Evolutionary conservation across 2,113 vertebrate genomes (phyloP).

Genomic region (Pipa parva): DNA sequence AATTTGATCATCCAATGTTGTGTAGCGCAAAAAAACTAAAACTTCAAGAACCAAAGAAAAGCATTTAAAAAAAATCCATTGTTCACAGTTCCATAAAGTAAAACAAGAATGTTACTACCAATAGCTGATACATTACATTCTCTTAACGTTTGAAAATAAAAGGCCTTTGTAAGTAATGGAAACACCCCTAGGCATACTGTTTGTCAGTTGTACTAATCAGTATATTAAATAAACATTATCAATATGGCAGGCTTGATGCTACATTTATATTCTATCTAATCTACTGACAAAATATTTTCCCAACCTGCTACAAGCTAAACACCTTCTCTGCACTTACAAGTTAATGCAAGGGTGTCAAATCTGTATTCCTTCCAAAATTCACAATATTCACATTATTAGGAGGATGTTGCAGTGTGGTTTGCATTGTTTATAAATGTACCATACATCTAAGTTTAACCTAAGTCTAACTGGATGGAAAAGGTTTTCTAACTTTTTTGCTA

Average conservation of each 20-base stretch:
- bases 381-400: too few species aligned
- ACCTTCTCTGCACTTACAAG: too few species aligned
- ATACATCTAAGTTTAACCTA: too few species aligned
- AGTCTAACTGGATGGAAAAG: too few species aligned
- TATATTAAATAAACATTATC: neutral
- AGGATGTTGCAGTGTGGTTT: too few species aligned
- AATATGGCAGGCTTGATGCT: neutral
- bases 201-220: neutral
- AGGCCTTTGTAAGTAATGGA: slow-evolving; percentile 15
- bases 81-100: neutral
- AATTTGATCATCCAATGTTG: slow-evolving; percentile 28
- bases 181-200: slow-evolving; percentile 8
- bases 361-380: too few species aligned
- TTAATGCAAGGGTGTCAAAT: too few species aligned
- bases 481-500: too few species aligned
- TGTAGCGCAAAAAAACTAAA: neutral
- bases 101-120: neutral
- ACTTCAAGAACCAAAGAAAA: neutral
- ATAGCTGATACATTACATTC: too few species aligned
- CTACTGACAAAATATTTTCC: neutral
- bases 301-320: too few species aligned
- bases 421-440: too few species aligned
- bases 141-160: neutral
- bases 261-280: neutral
- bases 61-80: neutral